Evolutionary conservation across 2,797 vertebrate genomes (phyloP).

Genomic region (Apogon talboti): DNA sequence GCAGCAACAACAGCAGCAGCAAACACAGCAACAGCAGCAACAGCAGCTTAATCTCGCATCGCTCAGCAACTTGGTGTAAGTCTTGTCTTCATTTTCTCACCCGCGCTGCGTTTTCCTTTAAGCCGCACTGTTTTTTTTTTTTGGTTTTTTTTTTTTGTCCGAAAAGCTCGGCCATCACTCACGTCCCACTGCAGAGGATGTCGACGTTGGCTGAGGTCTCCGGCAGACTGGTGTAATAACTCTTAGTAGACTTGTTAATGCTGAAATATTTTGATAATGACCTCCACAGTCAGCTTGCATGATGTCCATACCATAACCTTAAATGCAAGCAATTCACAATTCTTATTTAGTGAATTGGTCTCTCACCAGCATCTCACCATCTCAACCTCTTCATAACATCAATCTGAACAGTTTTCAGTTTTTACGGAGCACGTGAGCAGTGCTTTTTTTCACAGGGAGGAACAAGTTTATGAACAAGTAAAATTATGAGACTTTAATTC

Average conservation of each 20-base stretch:
- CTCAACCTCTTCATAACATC: slow-evolving; percentile 72
- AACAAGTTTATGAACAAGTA: not conserved
- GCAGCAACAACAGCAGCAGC: slow-evolving; percentile 82
- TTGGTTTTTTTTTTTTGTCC: not conserved
- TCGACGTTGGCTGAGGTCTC: not conserved
- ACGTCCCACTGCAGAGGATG: not conserved
- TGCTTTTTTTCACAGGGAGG: slow-evolving; percentile 1
- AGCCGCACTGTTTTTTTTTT: not conserved
- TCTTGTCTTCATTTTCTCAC: slow-evolving; percentile 25
- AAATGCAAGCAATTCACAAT: slow-evolving; percentile 67
- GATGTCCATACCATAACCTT: slow-evolving; percentile 71
- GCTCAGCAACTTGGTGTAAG: slow-evolving; percentile 96
- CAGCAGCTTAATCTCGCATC: slow-evolving; percentile 90
- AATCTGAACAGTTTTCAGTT: slow-evolving; percentile 28
- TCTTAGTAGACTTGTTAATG: slow-evolving; percentile 22
- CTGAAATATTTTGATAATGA: slow-evolving; percentile 37
- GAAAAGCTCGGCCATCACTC: not conserved
- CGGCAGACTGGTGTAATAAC: slow-evolving; percentile 16
- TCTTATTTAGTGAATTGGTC: slow-evolving; percentile 57
- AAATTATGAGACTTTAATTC: too few relatives aligned
- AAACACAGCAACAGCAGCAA: slow-evolving; percentile 69
- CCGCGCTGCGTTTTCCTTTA: not conserved
- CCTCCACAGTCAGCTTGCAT: slow-evolving; percentile 67
- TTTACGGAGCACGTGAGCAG: slow-evolving; percentile 17
- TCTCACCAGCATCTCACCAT: slow-evolving; percentile 75